phyloP scores from a whole-genome alignment of 2,888 invertebrate species.

The Nemoura dubitans region DNA sequence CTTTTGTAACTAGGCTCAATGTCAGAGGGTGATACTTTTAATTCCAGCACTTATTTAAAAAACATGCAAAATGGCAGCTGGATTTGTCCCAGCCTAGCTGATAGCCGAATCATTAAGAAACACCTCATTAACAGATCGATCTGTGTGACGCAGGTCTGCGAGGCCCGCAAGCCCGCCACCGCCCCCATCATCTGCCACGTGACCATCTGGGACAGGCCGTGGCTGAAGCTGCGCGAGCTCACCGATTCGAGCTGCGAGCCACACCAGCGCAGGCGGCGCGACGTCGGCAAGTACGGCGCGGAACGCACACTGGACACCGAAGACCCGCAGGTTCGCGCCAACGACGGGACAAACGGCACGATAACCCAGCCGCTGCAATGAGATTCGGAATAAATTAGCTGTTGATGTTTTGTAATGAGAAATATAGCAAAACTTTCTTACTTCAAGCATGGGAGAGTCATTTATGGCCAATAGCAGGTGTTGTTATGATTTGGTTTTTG shows the following conservation, averaged over 20 bases:
- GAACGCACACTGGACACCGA: neutral
- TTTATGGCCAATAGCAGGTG: neutral
- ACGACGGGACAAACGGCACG: neutral
- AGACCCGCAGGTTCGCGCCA: neutral
- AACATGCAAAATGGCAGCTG: too few relatives aligned
- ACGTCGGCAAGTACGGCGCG: neutral
- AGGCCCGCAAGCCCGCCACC: neutral
- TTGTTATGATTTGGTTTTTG: too few relatives aligned
- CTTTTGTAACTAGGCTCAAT: too few relatives aligned
- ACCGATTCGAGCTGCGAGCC: slow-evolving; percentile 40
- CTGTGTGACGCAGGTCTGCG: neutral
- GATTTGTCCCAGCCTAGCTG: too few relatives aligned
- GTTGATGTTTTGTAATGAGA: neutral
- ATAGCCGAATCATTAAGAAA: too few relatives aligned
- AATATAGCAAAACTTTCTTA: neutral
- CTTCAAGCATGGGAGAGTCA: too few relatives aligned
- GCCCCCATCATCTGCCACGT: slow-evolving; percentile 50
- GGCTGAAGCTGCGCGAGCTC: slow-evolving; percentile 47
- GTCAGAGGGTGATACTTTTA: too few relatives aligned
- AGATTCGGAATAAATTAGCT: neutral
- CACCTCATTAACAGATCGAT: neutral
- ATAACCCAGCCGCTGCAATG: neutral
- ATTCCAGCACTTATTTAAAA: too few relatives aligned
- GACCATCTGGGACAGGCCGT: slow-evolving; percentile 53
- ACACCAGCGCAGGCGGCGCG: neutral